A percentile compares a stretch with the other conserved stretches of the same genome.
Conservation (phyloP, 2,113 vertebrate species). For the Gnathonemus longibarbis region DNA sequence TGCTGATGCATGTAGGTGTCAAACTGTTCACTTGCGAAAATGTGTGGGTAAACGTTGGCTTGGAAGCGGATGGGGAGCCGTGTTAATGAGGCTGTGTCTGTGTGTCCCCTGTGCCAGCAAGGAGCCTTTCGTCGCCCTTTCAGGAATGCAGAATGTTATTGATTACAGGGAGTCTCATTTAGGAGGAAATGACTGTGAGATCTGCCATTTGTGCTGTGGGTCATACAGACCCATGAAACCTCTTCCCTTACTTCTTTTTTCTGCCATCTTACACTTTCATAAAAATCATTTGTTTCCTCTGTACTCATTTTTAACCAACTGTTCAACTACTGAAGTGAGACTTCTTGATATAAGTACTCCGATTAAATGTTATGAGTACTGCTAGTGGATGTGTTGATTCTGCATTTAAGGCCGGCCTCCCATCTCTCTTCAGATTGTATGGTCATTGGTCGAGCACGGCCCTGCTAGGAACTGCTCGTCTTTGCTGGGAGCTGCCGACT, state of each 20-base stretch:
- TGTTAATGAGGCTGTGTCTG: not conserved
- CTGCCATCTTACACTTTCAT: not conserved
- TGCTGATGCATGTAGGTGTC: slow-evolving; percentile 1
- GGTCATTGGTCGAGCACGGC: slow-evolving; percentile 11
- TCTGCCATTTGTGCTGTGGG: not conserved
- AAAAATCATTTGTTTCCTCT: not conserved
- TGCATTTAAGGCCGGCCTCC: not conserved
- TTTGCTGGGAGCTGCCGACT: slow-evolving; percentile 19
- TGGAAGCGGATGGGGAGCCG: not conserved
- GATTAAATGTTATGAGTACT: not conserved
- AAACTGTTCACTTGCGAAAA: not conserved
- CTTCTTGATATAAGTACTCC: not conserved
- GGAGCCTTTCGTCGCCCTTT: not conserved
- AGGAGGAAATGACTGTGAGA: not conserved
- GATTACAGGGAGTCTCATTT: not conserved
- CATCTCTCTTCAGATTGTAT: slow-evolving; percentile 1
- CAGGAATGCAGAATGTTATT: not conserved
- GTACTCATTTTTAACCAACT: not conserved
- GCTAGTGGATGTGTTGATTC: not conserved
- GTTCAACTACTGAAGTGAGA: not conserved
- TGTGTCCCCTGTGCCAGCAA: not conserved
- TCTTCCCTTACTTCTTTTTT: not conserved
- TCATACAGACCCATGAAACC: not conserved
- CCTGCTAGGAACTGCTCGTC: slow-evolving; percentile 9
- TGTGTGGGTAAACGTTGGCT: not conserved